phyloP scores from a whole-genome alignment of 2,888 invertebrate genomes.

The Eupithecia vulgata region DNA sequence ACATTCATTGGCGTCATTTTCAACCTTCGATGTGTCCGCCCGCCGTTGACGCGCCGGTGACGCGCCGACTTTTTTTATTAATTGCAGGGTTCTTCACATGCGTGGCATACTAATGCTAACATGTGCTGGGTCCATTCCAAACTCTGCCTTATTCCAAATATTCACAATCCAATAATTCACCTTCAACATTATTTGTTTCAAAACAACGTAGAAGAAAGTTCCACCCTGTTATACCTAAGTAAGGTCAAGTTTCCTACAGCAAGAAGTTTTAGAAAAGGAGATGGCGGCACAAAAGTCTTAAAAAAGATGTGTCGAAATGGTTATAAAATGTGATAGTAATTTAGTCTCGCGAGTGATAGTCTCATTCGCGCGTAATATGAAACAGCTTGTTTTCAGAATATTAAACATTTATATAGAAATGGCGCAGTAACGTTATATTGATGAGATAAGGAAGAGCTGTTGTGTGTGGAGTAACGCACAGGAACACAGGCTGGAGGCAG shows the following conservation, averaged over 20 bases:
- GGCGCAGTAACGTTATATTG: neutral
- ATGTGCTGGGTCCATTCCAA: constrained; percentile 15
- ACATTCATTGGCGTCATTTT: constrained; percentile 29
- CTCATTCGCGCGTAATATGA: constrained; percentile 38
- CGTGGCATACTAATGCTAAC: constrained; percentile 39
- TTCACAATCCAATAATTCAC: constrained; percentile 16
- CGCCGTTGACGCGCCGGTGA: neutral
- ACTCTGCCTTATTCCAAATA: constrained; percentile 26
- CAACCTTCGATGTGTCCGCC: too few species aligned
- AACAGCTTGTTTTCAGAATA: constrained; percentile 8
- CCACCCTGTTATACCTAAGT: neutral
- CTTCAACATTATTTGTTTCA: neutral
- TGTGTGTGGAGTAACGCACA: neutral
- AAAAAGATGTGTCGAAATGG: constrained; percentile 45
- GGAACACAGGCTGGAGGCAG: neutral
- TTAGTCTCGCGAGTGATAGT: constrained; percentile 34
- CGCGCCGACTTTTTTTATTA: constrained; percentile 27
- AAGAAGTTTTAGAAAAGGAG: constrained; percentile 28
- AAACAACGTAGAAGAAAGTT: too few species aligned
- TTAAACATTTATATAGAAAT: constrained; percentile 22
- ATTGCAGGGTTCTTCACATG: constrained; percentile 35
- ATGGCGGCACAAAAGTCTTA: constrained; percentile 33
- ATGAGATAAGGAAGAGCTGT: neutral
- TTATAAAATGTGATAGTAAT: constrained; percentile 40
- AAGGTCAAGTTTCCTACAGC: constrained; percentile 22